Base-by-base conservation (phyloP, 2,113 vertebrate species). In the Scolopax mira region DNA sequence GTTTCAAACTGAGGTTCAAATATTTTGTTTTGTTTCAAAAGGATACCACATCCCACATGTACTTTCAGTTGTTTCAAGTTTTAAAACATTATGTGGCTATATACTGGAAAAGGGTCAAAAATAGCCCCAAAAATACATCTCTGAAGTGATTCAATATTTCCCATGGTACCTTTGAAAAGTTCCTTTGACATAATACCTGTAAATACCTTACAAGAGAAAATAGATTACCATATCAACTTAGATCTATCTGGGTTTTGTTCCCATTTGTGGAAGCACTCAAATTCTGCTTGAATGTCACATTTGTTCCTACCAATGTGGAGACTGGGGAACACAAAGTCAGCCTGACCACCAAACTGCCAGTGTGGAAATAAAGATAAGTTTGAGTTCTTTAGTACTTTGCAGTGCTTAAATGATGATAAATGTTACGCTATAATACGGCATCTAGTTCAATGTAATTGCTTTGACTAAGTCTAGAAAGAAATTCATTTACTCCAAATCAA, bases 401-500 rank as follows among this genome's bases (percentile, higher is more conserved):
- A 54, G 51, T 22, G 42, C 42, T 90, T 30, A 88, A 95, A 96
- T 78, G 75, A 85, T 94, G 94, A 97, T 77, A 83, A 93, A 96
- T 96, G 91, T 9, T 39, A 66, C 21, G 71, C 89, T 90, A 54
- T 77, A 96, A 70, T 18, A 27, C 0, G 1, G 72, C 75, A 77
- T 7, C 93, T 46, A 77, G 60, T 55, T 60, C 79, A 61, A 54
- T 15, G 23, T 78, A 96, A 96, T 83, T 95, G 90, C 89, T 83
- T 89, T 73, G 74, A 93, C 79, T 95, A 91, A 88, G 37, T 77
- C 89, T 83, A 85, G 75, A 96, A 93, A 54, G 81, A 83, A 94
- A 91, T 91, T 79, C 1, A 94, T 96, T 94, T 93, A 79, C 58
- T 90, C 37, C 81, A 94, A 96, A 94, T 91, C 81, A 95, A 96